Percentiles rank a stretch among this genome's conserved stretches.
phyloP scores from a whole-genome alignment of 2,797 vertebrate species.

The Cacajao melanocephalus region DNA sequence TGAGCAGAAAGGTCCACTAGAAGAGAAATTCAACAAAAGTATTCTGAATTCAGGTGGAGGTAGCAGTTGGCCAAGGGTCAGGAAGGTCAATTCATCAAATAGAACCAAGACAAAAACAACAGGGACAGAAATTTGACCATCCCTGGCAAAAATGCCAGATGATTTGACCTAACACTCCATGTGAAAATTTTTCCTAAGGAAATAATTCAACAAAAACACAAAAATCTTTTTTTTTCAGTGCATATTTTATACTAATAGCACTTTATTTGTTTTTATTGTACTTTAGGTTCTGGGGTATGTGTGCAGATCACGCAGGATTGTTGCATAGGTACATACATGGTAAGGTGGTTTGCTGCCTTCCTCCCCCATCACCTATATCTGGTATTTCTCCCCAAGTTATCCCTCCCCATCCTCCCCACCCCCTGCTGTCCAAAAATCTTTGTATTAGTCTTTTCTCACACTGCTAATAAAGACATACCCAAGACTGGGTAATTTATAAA shows the following conservation, averaged over 20 bases:
- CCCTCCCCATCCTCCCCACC: too few species aligned
- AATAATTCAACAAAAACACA: not conserved
- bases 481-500: not conserved
- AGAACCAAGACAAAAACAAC: not conserved
- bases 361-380: too few species aligned
- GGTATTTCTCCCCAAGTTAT: too few species aligned
- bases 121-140: not conserved
- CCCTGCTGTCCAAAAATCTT: not conserved
- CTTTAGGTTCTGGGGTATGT: too few species aligned
- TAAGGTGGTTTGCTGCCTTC: too few species aligned
- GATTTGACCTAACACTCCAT: not conserved
- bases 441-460: not conserved
- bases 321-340: too few species aligned
- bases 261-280: too few species aligned
- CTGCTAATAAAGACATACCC: not conserved
- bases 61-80: not conserved
- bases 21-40: not conserved
- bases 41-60: not conserved
- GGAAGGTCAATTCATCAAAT: not conserved
- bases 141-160: not conserved
- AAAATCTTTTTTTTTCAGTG: not conserved
- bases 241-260: too few species aligned
- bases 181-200: not conserved
- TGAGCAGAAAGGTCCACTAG: not conserved
- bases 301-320: too few species aligned